Base-by-base conservation (phyloP, 2,888 invertebrate genomes). In the Thereva nobilitata region DNA sequence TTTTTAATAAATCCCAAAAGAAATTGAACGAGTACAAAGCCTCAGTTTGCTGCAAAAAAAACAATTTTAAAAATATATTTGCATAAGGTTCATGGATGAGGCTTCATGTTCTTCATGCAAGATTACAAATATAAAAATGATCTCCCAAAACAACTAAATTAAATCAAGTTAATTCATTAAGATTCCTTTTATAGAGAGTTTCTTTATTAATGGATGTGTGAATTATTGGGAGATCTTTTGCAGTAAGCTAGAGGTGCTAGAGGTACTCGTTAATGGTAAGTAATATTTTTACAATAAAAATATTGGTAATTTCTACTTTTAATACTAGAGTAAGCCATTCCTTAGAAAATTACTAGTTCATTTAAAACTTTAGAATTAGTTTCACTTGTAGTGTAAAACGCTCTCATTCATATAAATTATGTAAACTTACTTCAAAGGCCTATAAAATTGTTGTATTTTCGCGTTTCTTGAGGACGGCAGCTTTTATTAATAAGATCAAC, bases 21-120 rank as follows among this genome's bases (percentile, higher is more conserved):
- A 23, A 23, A 23, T 23, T 23, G 23, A 50, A 55, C 12, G 41
- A 47, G 5, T 9, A 5, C 40, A 50, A 9, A 35, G 3, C 41
- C 65, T 49, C 49, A 50, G 55, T 65, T 65, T 56, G 55, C 65
- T 65, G 64, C 64, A 64, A 55, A 55, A 37, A 64, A 55, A 45
- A 35, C n/a, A 34, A 5, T 52, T 41, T 64, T 64, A 42, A 41
- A 53, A 41, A 64, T 41, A 35, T 7, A n/a, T 23, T 23, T 23
- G 64, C 23, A 37, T 45, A 37, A 45, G 45, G 37, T 40, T 47
- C 54, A 64, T 64, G 64, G 41, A 47, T 47, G 35, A 40, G 5
- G 42, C 12, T 35, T 45, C 47, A 54, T 54, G 54, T 12, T 47
- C 40, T 54, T 40, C 45, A 55, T 44, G 47, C 64, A 45, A 44